Base-by-base conservation (phyloP, 2,797 vertebrate genomes). In the Siniperca obscura region DNA sequence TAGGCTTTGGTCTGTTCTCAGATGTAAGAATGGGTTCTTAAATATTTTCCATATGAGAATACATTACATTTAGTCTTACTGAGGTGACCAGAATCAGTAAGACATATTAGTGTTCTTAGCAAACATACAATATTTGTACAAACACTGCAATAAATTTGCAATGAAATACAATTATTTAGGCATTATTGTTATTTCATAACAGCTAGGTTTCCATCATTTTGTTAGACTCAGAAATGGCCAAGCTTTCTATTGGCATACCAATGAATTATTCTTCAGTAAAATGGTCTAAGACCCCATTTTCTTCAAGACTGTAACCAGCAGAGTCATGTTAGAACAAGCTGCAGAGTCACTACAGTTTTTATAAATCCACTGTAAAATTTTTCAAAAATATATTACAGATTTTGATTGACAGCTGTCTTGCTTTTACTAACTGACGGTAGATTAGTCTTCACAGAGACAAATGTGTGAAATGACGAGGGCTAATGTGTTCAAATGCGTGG, bases 281-380 rank as follows among this genome's bases (percentile, higher is more conserved):
- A 60, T 34, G 42, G 9, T n/a, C 17, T 22, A 79, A 68, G 74
- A 84, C 72, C 77, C 69, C 11, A 3, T 57, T 57, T 61, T 65
- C 40, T 40, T 56, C 53, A 55, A 34, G 64, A 52, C 59, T 70
- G 64, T 74, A 81, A 87, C 78, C 76, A 80, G 40, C 36, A 22
- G 59, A 80, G 62, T 86, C 82, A 82, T 74, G 69, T 87, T 81
- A 81, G 82, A 82, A 86, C 79, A 87, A 65, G 79, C 83, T 71
- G 57, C 52, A 27, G 27, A 27, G 19, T 64, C 6, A 34, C 57
- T 38, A 36, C 6, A 48, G 30, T 53, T 61, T 57, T 19, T 13
- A 27, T 42, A 70, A 52, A 52, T 7, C 34, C 17, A 48, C 11
- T 36, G 40, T 17, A 60, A 36, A 38, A 1, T 2, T 27, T 46